phyloP scores from a whole-genome alignment of 2,113 vertebrate species.

The Choloepus hoffmanni region DNA sequence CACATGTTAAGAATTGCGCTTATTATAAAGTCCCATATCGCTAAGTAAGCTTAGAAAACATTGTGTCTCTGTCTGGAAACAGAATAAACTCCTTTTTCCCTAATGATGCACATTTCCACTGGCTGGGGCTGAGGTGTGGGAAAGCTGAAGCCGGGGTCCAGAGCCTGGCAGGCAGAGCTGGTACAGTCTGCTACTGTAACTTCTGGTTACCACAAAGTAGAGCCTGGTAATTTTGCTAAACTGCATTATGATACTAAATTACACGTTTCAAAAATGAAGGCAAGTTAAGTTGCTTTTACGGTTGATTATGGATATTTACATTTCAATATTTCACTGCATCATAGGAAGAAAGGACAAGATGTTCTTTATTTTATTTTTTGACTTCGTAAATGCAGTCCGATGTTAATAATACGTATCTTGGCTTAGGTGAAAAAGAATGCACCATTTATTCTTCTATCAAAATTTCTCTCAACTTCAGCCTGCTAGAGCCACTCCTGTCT shows the following conservation, averaged over 20 bases:
- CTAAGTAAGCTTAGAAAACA: background rate
- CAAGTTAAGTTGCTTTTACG: slow-evolving; percentile 4
- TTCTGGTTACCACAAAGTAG: background rate
- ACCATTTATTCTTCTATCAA: slow-evolving; percentile 31
- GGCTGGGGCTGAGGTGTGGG: accelerated
- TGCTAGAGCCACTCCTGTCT: background rate
- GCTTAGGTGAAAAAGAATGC: background rate
- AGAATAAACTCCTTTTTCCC: background rate
- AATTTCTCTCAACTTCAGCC: background rate
- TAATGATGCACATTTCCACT: accelerated
- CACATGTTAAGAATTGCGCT: background rate
- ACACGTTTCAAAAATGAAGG: slow-evolving; percentile 20
- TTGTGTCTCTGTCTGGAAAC: background rate
- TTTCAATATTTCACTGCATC: background rate
- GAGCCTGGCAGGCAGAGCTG: too few relatives aligned
- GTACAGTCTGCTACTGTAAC: background rate
- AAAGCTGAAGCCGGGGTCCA: too few relatives aligned
- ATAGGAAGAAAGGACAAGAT: background rate
- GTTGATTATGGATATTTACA: slow-evolving; percentile 58
- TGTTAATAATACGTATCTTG: slow-evolving; percentile 13
- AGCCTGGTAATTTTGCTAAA: slow-evolving; percentile 21
- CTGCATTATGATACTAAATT: slow-evolving; percentile 51
- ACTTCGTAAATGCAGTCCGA: background rate
- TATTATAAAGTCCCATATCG: background rate
- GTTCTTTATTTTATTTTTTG: slow-evolving; percentile 40